Evolutionary conservation across 2,888 invertebrate genomes (phyloP), one percentile per base, ranked within the genome.

Genomic region (Nomada ferruginata): DNA sequence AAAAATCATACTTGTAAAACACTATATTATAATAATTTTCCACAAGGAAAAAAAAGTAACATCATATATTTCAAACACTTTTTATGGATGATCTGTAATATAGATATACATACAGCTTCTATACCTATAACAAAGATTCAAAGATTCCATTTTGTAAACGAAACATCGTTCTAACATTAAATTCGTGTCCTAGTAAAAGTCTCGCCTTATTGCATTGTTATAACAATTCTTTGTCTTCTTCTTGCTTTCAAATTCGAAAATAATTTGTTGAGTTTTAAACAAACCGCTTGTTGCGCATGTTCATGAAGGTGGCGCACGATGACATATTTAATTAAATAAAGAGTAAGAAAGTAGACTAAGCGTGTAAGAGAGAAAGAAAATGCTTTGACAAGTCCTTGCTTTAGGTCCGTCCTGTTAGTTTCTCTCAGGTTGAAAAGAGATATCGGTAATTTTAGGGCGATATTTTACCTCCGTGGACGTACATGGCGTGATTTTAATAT

Each of bases 341-440:
- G 79, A 65, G 59, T n/a, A 72, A 79, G 80, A 80, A 79, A 63
- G 61, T n/a, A 42, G 50, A 18, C 42, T 3, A 20, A 55, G 13
- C 15, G 71, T 55, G 71, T 10, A 42, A 79, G 66, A 71, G 66
- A 72, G 72, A 79, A 63, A 44, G 66, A 63, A 68, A 61, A 57
- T 61, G 61, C 72, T 79, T 79, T 80, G 80, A 80, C 79, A 80
- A 80, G 79, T 79, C 29, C 64, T 71, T 60, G 47, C 42, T 61
- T 59, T 26, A 20, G 36, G 36, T 44, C 18, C n/a, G 13, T 74
- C 42, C 55, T 78, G 4, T 10, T 53, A 72, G 60, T 80, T 79
- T 63, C 72, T 63, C 79, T n/a, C 13, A 20, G 57, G 44, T 29
- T 47, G 10, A 47, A 63, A 79, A 26, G 66, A 29, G 15, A 20